Evolutionary conservation across 1,140 invertebrate species (phyloP), one percentile per base, ranked within the genome.

Genomic region (Whitmania pigra): DNA sequence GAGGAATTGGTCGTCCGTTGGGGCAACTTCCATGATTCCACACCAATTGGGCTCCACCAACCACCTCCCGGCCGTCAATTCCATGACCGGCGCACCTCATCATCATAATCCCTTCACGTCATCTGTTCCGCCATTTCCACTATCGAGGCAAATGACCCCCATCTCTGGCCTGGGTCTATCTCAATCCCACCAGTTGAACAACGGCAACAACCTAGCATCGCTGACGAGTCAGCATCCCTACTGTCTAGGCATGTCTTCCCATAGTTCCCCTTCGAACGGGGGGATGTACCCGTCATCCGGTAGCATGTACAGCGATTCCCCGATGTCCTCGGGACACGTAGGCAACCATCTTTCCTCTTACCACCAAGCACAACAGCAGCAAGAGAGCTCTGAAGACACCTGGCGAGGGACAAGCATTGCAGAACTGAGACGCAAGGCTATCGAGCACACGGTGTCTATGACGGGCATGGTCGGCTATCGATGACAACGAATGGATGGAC

Each of bases 401-500:
- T 83, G 90, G 73, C 83, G 91, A 72, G 89, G 88, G 76, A 91
- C 89, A n/a, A 92, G 90, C 76, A 93, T 94, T 74, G 90, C 90
- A 0, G 88, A 90, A 0, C 82, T 95, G 13, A 82, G 92, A 71
- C 84, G 93, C 67, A 93, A 93, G 75, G 92, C 92, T 0, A 85
- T 92, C 7, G 91, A 94, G 81, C 92, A 94, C 80, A 73, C 43
- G 25, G 73, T 70, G n/a, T 70, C 69, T 15, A 70, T 70, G 69
- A 70, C 69, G 43, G 69, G 69, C 69, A 70, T 70, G 69, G 67
- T 40, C 31, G 67, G 29, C n/a, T 68, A 68, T 40, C 29, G 67
- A 68, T 68, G 40, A 27, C 22, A 27, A 63, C 13, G 57, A 15
- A 68, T 31, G 67, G 27, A 29, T 31, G 66, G n/a, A 67, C 13